A percentile compares a stretch with the other conserved stretches of the same genome.
These are phyloP conservation scores for Tinea semifulvella DNA, from an alignment of 2,888 invertebrate species.

Conservation along the genomic window DNA sequence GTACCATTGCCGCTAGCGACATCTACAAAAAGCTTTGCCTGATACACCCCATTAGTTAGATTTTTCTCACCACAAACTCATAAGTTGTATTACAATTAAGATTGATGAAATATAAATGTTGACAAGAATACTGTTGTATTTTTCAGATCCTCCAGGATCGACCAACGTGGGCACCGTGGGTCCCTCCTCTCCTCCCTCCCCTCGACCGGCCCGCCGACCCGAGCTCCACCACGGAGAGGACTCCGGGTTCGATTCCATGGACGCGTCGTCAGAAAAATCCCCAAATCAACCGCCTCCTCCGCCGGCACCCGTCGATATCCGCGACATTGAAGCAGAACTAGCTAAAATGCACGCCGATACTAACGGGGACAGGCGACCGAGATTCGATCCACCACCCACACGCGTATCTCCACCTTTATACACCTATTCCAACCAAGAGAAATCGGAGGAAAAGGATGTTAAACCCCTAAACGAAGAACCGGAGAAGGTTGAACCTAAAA, in stretches of 20 bases:
- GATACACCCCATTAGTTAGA: too few relatives aligned
- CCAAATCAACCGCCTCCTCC: conserved; percentile 87
- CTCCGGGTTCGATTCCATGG: conserved; percentile 93
- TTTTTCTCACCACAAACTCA: not conserved
- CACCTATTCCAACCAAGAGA: conserved; percentile 80
- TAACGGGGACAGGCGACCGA: conserved; percentile 29
- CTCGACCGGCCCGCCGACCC: conserved; percentile 37
- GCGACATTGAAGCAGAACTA: conserved; percentile 74
- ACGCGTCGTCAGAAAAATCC: conserved; percentile 90
- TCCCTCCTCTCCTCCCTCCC: conserved; percentile 36
- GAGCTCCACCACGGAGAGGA: conserved; percentile 79
- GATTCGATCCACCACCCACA: conserved; percentile 72
- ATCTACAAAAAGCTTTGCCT: too few relatives aligned
- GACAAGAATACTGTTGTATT: conserved; percentile 11
- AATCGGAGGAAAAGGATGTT: conserved; percentile 36
- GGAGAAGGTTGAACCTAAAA: conserved; percentile 29
- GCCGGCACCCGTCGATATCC: conserved; percentile 63
- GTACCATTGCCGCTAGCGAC: too few relatives aligned
- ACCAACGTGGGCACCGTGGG: conserved; percentile 74
- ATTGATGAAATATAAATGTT: conserved; percentile 6
- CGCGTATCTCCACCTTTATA: conserved; percentile 78
- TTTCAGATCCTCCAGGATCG: conserved; percentile 69
- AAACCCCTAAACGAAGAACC: conserved; percentile 30
- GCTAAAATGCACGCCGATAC: conserved; percentile 71
- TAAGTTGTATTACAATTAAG: not conserved